These are phyloP conservation scores for Phoenicopterus ruber DNA, from an alignment of 2,113 vertebrate genomes.

Conservation along the genomic window DNA sequence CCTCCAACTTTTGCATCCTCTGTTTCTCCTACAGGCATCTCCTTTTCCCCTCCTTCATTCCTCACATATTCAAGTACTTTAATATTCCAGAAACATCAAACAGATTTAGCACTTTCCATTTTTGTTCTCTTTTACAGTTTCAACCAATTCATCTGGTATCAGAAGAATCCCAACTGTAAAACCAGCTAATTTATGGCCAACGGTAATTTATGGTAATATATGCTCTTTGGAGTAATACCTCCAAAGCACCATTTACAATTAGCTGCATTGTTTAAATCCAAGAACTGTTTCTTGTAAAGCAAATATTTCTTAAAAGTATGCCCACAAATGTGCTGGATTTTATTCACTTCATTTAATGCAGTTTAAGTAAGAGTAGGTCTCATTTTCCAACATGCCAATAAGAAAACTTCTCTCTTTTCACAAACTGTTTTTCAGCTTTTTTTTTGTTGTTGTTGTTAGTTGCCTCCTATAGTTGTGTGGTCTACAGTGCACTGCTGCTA, in stretches of 20 bases:
- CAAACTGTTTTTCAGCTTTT: neutral
- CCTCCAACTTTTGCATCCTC: neutral
- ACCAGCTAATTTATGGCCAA: neutral
- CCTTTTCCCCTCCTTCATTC: neutral
- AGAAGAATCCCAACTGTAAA: neutral
- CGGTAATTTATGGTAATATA: neutral
- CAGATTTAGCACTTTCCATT: neutral
- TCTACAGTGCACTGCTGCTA: neutral
- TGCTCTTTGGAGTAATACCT: neutral
- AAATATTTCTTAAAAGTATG: neutral
- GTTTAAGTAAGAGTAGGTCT: neutral
- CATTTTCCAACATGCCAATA: neutral
- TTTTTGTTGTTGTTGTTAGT: neutral
- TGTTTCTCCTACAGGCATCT: neutral
- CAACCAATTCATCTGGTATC: neutral
- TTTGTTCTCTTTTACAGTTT: neutral
- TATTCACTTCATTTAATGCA: neutral
- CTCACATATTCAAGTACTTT: neutral
- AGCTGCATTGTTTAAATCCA: neutral
- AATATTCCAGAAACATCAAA: conserved; percentile 4
- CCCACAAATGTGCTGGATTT: neutral
- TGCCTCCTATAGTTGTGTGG: neutral
- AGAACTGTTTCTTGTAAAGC: neutral
- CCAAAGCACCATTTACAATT: neutral
- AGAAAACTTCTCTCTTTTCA: neutral